phyloP scores from a whole-genome alignment of 2,888 invertebrate species.

The Epistrophella euchroma region DNA sequence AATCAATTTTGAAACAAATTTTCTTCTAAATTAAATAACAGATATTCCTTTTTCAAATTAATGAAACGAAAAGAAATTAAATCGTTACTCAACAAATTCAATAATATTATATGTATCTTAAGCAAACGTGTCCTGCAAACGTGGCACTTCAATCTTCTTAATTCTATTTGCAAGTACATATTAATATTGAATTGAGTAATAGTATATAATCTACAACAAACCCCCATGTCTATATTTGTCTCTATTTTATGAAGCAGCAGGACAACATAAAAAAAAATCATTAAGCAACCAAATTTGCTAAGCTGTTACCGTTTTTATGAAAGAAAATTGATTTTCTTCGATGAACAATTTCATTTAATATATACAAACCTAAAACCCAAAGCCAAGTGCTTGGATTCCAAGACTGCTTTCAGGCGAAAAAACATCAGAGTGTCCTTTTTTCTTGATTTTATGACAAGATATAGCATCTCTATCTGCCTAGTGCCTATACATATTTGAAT shows the following conservation, averaged over 20 bases:
- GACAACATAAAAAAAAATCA: constrained; percentile 57
- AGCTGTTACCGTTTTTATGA: constrained; percentile 54
- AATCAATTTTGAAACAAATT: neutral
- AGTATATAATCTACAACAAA: neutral
- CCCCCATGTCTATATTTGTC: constrained; percentile 7
- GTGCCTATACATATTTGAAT: neutral
- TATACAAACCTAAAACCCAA: neutral
- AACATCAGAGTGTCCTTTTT: constrained; percentile 19
- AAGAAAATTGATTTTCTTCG: constrained; percentile 70
- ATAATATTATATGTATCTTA: neutral
- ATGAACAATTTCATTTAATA: constrained; percentile 54
- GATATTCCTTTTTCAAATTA: neutral
- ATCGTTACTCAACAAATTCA: neutral
- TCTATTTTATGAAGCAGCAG: constrained; percentile 20
- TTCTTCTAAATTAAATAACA: neutral
- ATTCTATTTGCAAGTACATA: neutral
- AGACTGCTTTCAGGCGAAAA: neutral
- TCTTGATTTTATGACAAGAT: constrained; percentile 13
- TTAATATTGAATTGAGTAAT: constrained; percentile 12
- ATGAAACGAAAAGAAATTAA: constrained; percentile 16
- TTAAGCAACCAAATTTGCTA: constrained; percentile 64
- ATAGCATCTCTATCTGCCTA: constrained; percentile 2
- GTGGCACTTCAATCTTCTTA: neutral
- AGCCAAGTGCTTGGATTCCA: constrained; percentile 19
- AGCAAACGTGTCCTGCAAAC: constrained; percentile 9